These are phyloP conservation scores for Cydia splendana DNA, from an alignment of 1,140 invertebrate genomes.

Conservation along the genomic window DNA sequence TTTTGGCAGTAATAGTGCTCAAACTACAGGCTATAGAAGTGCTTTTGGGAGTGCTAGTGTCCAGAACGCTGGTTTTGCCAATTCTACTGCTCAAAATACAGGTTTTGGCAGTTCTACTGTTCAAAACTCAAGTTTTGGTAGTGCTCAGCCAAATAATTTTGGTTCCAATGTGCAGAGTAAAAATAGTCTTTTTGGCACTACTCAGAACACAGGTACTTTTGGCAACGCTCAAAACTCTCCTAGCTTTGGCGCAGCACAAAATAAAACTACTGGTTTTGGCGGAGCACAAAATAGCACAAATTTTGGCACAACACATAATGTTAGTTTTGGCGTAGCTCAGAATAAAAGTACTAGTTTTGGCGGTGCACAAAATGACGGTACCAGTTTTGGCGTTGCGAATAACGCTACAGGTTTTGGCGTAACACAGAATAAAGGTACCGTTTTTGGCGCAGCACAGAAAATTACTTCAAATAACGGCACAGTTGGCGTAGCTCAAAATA, in stretches of 20 bases:
- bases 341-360: background rate
- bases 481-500: background rate
- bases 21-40: background rate
- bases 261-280: background rate
- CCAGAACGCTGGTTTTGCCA: background rate
- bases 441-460: background rate
- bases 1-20: no score
- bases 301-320: background rate
- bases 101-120: background rate
- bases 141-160: background rate
- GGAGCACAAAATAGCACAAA: background rate
- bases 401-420: background rate
- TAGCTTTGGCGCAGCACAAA: background rate
- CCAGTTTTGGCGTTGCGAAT: background rate
- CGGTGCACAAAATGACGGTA: background rate
- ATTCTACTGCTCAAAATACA: background rate
- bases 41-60: background rate
- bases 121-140: background rate
- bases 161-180: background rate
- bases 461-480: background rate
- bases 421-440: background rate
- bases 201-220: background rate
- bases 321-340: background rate
- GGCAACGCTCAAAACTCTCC: background rate
- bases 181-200: background rate